These are phyloP conservation scores for Lipophrys pholis DNA, from an alignment of 2,113 vertebrate genomes.

Conservation along the genomic window DNA sequence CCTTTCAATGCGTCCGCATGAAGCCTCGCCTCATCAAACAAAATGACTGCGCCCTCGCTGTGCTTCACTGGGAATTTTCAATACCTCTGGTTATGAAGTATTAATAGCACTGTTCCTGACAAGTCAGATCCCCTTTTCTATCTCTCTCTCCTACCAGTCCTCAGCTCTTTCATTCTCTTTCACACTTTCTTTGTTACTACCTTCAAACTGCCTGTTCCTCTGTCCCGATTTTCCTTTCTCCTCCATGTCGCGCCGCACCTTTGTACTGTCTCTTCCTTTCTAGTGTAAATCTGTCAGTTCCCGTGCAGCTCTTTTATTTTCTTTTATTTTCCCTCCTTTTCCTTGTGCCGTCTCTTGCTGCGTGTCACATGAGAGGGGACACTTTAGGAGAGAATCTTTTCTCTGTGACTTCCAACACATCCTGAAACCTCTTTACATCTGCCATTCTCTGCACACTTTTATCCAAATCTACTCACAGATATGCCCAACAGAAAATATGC, in stretches of 20 bases:
- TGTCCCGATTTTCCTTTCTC: slow-evolving; percentile 45
- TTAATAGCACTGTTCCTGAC: slow-evolving; percentile 73
- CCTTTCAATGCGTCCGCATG: slow-evolving; percentile 55
- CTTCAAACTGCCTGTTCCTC: slow-evolving; percentile 55
- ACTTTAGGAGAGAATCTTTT: slow-evolving; percentile 33
- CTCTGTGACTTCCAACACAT: slow-evolving; percentile 15
- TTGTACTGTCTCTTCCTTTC: slow-evolving; percentile 48
- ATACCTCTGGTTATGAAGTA: slow-evolving; percentile 77
- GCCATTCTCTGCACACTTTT: slow-evolving; percentile 12
- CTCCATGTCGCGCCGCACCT: slow-evolving; percentile 37
- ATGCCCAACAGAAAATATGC: background rate
- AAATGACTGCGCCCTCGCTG: slow-evolving; percentile 53
- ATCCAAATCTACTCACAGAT: slow-evolving; percentile 7
- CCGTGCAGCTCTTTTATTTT: slow-evolving; percentile 27
- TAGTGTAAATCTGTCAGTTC: slow-evolving; percentile 56
- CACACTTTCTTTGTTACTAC: slow-evolving; percentile 54
- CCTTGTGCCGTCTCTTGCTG: slow-evolving; percentile 40
- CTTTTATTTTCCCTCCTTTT: slow-evolving; percentile 26
- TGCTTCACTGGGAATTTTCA: slow-evolving; percentile 73
- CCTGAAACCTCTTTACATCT: slow-evolving; percentile 32
- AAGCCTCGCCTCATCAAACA: slow-evolving; percentile 69
- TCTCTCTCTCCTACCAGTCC: slow-evolving; percentile 39
- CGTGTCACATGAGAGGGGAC: slow-evolving; percentile 57
- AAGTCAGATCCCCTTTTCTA: slow-evolving; percentile 53
- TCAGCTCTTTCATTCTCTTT: slow-evolving; percentile 41